Base-by-base conservation (phyloP, 2,888 invertebrate genomes). In the Prenolepis imparis region DNA sequence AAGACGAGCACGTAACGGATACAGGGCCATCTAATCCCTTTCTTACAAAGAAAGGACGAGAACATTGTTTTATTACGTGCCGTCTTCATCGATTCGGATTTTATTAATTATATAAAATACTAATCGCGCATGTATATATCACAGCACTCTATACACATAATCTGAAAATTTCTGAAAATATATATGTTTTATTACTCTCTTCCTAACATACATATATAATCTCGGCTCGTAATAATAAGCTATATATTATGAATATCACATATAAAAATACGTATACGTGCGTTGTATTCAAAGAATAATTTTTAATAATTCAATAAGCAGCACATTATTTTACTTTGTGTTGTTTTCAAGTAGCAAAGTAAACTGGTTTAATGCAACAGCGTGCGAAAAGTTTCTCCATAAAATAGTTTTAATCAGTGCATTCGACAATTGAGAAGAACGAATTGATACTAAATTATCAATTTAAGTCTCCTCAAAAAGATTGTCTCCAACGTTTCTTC, bases 1-100 rank as follows among this genome's bases (percentile, higher is more conserved):
- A 92, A 91, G 90, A 90, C 89, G 90, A 90, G 87, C 84, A 85
- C 87, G 89, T 90, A 91, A 90, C 87, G 82, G 88, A 91, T 91
- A 87, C 88, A 85, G 75, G 67, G 84, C 52, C 61, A 73, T 80
- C 87, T 86, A 84, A 83, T 80, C 78, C 67, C 61, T 70, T 77
- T 68, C 82, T 48, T 74, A 67, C 39, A 39, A 4, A 61, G 78
- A 78, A n/a, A 66, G 39, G 61, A 68, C 68, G 59, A 78, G 63
- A 80, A 80, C 59, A 44, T 24, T 36, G n/a, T 41, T 77, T 48
- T 70, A 59, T 57, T 41, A 39, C n/a, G 59, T 32, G 32, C 36
- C 39, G 67, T 28, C 66, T 67, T 77, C 67, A 36, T 48, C 78
- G 59, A 44, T 44, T 80, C 36, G 21, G 24, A 72, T 59, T 28